Conservation (phyloP, 2,888 invertebrate species). For the Caenorhabditis sp. region DNA sequence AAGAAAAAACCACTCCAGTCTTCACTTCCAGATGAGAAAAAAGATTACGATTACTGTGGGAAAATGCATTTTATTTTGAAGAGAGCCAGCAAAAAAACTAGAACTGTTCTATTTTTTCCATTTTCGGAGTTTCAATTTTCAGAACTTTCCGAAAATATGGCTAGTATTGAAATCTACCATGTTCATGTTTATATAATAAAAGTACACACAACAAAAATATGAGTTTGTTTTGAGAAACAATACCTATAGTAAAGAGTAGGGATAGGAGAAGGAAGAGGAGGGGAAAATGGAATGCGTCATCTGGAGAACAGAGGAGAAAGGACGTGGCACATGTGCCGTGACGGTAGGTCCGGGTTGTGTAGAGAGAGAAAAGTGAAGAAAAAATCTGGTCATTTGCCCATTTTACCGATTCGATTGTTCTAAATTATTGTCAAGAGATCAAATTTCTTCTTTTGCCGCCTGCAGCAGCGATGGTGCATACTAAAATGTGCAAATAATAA, state of each 20-base stretch:
- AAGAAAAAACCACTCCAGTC: too few species aligned
- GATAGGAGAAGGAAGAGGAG: neutral
- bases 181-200: neutral
- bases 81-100: neutral
- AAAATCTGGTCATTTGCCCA: conserved; percentile 9
- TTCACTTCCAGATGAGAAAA: conserved; percentile 1
- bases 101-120: too few species aligned
- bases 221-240: conserved; percentile 38
- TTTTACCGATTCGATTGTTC: conserved; percentile 33
- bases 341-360: conserved; percentile 10
- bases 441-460: conserved; percentile 29
- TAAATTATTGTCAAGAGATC: conserved; percentile 48
- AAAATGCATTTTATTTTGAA: neutral
- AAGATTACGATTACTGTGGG: conserved; percentile 47
- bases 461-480: conserved; percentile 30
- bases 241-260: conserved; percentile 8
- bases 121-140: too few species aligned
- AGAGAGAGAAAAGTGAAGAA: conserved; percentile 3
- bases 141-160: too few species aligned
- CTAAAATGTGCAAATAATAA: conserved; percentile 57
- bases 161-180: too few species aligned
- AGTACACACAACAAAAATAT: neutral
- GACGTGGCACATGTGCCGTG: conserved; percentile 15
- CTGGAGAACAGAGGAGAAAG: conserved; percentile 6
- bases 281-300: conserved; percentile 34